Conservation (phyloP, 92 coral and sea anemone genomes). For the Porites cylindrica region DNA sequence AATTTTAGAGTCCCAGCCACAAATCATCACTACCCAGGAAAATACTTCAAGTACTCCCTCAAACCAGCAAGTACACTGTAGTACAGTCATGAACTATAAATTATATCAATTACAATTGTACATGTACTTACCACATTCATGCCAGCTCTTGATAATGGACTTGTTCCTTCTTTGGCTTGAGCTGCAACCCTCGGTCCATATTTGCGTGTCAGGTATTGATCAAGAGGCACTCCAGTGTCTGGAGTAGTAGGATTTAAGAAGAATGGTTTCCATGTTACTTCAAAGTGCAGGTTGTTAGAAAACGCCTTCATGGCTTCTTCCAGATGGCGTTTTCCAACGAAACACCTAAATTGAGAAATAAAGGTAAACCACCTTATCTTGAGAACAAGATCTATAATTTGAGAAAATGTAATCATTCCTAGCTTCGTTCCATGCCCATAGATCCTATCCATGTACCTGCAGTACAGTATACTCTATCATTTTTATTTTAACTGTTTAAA, state of each 20-base stretch:
- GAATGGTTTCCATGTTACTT: slow-evolving; percentile 93
- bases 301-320: slow-evolving; percentile 90
- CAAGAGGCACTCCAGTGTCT: slow-evolving; percentile 72
- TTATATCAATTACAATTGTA: background rate
- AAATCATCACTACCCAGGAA: too few species aligned
- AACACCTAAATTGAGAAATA: slow-evolving; percentile 73
- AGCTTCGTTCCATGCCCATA: too few species aligned
- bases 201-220: slow-evolving; percentile 76
- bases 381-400: too few species aligned
- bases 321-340: slow-evolving; percentile 96
- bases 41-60: too few species aligned
- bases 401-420: too few species aligned
- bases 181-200: slow-evolving; percentile 89
- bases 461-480: too few species aligned
- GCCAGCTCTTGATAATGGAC: slow-evolving; percentile 80
- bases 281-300: slow-evolving; percentile 80
- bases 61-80: too few species aligned
- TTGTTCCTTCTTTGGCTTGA: slow-evolving; percentile 66
- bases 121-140: slow-evolving; percentile 55
- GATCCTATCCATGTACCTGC: too few species aligned
- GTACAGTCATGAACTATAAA: background rate
- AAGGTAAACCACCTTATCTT: too few species aligned
- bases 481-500: too few species aligned
- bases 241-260: slow-evolving; percentile 85
- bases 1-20: too few species aligned